Evolutionary conservation across 2,888 invertebrate species (phyloP).

Genomic region (Pyrocoelia pectoralis): DNA sequence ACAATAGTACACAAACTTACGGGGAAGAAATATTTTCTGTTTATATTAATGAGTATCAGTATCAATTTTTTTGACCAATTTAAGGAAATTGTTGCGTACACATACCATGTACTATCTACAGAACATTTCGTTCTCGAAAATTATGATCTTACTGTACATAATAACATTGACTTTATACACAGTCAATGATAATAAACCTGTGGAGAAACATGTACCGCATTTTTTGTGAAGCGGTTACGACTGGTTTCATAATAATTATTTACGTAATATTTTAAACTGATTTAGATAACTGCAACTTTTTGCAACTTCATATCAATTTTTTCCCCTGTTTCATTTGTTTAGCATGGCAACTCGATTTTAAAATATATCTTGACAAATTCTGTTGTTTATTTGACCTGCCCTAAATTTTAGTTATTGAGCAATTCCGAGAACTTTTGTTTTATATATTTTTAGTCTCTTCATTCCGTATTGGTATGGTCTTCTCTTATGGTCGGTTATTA

Average conservation of each 20-base stretch:
- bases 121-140: too few relatives aligned
- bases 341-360: conserved; percentile 16
- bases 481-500: too few relatives aligned
- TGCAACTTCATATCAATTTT: neutral
- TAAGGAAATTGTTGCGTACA: too few relatives aligned
- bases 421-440: conserved; percentile 34
- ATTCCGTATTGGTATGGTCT: neutral
- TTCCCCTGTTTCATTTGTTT: neutral
- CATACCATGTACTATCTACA: too few relatives aligned
- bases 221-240: neutral
- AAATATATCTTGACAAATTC: neutral
- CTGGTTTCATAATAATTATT: neutral
- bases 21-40: too few relatives aligned
- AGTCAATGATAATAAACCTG: too few relatives aligned
- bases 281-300: neutral
- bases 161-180: too few relatives aligned
- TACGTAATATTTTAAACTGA: neutral
- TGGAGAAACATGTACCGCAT: too few relatives aligned
- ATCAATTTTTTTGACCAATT: too few relatives aligned
- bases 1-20: too few relatives aligned
- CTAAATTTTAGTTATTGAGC: conserved; percentile 40
- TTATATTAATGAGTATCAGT: too few relatives aligned
- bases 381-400: conserved; percentile 40
- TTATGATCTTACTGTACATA: too few relatives aligned
- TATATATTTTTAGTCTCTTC: conserved; percentile 17